Percentiles rank a stretch among this genome's conserved stretches.
Evolutionary conservation across 2,113 vertebrate species (phyloP).

Genomic region (Carollia perspicillata): DNA sequence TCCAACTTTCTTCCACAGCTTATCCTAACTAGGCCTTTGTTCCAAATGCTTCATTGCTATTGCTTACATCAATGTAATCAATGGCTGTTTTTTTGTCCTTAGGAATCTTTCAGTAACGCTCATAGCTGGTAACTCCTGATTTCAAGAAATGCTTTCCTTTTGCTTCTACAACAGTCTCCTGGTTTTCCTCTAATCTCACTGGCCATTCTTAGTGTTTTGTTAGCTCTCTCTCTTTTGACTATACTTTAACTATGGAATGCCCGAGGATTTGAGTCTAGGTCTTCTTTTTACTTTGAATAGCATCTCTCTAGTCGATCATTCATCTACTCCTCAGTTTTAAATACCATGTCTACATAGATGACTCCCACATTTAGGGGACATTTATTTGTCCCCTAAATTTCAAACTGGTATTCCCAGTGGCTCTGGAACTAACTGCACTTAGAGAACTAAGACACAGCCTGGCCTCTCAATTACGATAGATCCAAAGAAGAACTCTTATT

Average conservation of each 20-base stretch:
- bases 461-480: background rate
- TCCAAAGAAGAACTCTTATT: background rate
- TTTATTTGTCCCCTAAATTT: background rate
- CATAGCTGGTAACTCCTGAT: background rate
- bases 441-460: background rate
- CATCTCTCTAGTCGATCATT: background rate
- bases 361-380: background rate
- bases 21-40: background rate
- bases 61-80: background rate
- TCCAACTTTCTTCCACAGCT: background rate
- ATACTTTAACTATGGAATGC: background rate
- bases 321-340: background rate
- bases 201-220: background rate
- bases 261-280: background rate
- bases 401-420: background rate
- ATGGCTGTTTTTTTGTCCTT: background rate
- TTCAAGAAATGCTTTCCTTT: background rate
- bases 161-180: background rate
- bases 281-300: background rate
- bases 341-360: background rate
- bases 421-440: background rate
- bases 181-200: background rate
- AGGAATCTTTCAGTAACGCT: background rate
- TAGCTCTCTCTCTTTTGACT: background rate
- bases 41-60: background rate